phyloP scores from a whole-genome alignment of 2,888 invertebrate genomes.

The Ophonus ardosiacus region DNA sequence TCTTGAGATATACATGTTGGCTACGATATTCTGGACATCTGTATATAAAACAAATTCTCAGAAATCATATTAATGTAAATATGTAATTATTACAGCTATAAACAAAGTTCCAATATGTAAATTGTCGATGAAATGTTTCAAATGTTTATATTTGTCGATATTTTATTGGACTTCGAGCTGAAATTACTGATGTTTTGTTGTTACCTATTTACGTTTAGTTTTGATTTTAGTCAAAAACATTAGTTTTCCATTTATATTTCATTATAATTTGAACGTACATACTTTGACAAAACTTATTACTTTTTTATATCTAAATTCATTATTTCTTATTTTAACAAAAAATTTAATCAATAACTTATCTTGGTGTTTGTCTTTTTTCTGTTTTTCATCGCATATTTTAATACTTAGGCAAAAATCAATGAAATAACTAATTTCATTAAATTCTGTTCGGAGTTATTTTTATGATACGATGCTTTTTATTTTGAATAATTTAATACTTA shows the following conservation, averaged over 20 bases:
- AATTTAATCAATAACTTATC: slow-evolving; percentile 41
- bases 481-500: neutral
- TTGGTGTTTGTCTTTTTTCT: slow-evolving; percentile 26
- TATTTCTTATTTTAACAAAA: slow-evolving; percentile 42
- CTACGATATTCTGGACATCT: too few species aligned
- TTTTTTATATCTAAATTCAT: slow-evolving; percentile 22
- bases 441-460: slow-evolving; percentile 15
- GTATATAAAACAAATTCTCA: neutral
- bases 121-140: neutral
- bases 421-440: slow-evolving; percentile 26
- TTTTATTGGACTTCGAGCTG: slow-evolving; percentile 10
- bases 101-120: slow-evolving; percentile 3
- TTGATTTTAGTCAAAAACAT: neutral
- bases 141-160: neutral
- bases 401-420: slow-evolving; percentile 17
- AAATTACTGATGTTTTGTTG: neutral
- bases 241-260: slow-evolving; percentile 13
- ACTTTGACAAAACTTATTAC: slow-evolving; percentile 28
- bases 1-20: too few species aligned
- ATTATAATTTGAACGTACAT: neutral
- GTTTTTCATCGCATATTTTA: slow-evolving; percentile 40
- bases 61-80: neutral
- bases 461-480: neutral
- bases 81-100: slow-evolving; percentile 3
- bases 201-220: slow-evolving; percentile 12